A percentile compares a stretch with the other conserved stretches of the same genome.
phyloP scores from a whole-genome alignment of 2,113 vertebrate species.

The Loxodonta africana region DNA sequence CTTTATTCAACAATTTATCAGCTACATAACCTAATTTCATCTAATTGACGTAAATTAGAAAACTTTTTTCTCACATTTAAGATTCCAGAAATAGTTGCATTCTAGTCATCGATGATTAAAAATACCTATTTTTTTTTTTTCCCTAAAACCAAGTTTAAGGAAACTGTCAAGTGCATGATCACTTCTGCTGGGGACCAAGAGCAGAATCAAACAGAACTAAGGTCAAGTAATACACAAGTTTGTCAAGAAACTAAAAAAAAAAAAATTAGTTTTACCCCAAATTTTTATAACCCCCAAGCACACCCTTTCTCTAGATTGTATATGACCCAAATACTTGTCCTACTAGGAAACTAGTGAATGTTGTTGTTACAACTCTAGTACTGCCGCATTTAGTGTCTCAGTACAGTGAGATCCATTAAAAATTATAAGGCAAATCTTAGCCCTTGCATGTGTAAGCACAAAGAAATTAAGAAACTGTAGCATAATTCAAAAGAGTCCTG shows the following conservation, averaged over 20 bases:
- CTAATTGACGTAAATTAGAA: no score
- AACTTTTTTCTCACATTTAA: not conserved
- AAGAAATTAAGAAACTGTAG: not conserved
- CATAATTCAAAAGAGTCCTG: not conserved
- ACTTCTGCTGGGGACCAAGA: not conserved
- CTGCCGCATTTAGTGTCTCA: not conserved
- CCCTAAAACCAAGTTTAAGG: not conserved
- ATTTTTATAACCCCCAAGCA: not conserved
- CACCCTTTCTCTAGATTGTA: not conserved
- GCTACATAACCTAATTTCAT: not conserved
- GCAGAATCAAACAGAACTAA: not conserved
- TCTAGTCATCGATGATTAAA: not conserved
- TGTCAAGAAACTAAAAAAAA: not conserved
- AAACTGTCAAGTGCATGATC: not conserved
- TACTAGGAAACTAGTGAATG: not conserved
- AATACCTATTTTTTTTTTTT: not conserved
- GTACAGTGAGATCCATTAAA: not conserved
- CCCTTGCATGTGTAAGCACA: not conserved
- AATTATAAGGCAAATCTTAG: not conserved
- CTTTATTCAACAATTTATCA: not conserved
- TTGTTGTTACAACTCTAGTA: not conserved
- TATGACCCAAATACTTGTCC: not conserved
- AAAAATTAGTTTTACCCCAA: no score
- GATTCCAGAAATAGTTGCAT: not conserved
- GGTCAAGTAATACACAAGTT: not conserved